These are phyloP conservation scores for Pyrgus malvae DNA, from an alignment of 2,888 invertebrate genomes.

Conservation along the genomic window DNA sequence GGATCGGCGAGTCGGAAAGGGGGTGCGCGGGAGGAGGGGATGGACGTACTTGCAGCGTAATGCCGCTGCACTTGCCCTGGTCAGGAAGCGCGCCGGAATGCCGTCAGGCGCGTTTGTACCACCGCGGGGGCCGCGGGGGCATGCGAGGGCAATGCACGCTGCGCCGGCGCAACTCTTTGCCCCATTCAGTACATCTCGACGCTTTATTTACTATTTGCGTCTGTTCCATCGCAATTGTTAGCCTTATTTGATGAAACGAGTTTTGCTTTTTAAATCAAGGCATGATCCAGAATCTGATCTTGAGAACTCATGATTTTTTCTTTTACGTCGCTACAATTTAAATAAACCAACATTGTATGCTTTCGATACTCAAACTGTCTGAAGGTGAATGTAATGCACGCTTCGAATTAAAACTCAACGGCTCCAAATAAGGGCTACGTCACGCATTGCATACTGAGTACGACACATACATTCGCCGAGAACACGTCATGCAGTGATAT, in stretches of 20 bases:
- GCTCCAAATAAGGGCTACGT: constrained; percentile 13
- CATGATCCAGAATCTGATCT: too few species aligned
- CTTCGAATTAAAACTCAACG: constrained; percentile 13
- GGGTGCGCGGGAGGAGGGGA: constrained; percentile 40
- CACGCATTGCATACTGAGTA: constrained; percentile 28
- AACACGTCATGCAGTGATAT: constrained; percentile 61
- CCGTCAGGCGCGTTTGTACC: constrained; percentile 78
- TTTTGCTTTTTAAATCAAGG: neutral
- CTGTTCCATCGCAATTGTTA: constrained; percentile 29
- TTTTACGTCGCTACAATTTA: neutral
- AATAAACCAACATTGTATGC: neutral
- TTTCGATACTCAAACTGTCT: neutral
- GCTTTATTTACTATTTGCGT: constrained; percentile 61
- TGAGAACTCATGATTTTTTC: neutral
- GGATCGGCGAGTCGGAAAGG: constrained; percentile 43
- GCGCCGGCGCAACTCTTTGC: constrained; percentile 67
- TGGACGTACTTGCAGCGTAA: constrained; percentile 71
- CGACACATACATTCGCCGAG: constrained; percentile 40
- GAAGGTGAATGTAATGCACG: constrained; percentile 2
- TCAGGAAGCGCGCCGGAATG: constrained; percentile 81
- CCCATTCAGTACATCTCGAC: constrained; percentile 64
- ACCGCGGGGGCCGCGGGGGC: constrained; percentile 45
- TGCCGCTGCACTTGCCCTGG: constrained; percentile 78
- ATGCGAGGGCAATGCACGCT: constrained; percentile 70
- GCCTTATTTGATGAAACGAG: constrained; percentile 5